Evolutionary conservation across 1,140 invertebrate species (phyloP).

Genomic region (Drosophila ananassae): DNA sequence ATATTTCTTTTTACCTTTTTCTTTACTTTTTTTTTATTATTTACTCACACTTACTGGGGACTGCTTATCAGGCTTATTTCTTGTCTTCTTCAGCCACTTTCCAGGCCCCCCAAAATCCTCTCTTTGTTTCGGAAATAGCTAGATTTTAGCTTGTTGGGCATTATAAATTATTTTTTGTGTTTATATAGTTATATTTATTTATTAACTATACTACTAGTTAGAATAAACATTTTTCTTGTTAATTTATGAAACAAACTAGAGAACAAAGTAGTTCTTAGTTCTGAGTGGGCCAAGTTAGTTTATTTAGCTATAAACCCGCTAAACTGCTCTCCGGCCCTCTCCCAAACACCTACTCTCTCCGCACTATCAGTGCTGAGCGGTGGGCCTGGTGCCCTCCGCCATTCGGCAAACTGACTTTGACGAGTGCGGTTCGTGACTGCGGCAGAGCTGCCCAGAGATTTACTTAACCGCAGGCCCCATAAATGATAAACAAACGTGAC

Average conservation of each 20-base stretch:
- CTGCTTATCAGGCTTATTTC: neutral
- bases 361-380: conserved; percentile 1
- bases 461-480: neutral
- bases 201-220: no score
- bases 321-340: neutral
- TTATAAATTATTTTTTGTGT: no score
- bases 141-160: no score
- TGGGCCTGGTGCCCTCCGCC: neutral
- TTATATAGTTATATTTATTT: no score
- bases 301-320: neutral
- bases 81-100: neutral
- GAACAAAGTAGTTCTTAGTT: no score
- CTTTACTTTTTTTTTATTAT: conserved; percentile 9
- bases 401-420: conserved; percentile 50
- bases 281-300: neutral
- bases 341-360: neutral
- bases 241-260: no score
- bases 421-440: conserved; percentile 47
- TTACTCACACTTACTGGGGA: conserved; percentile 32
- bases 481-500: conserved; percentile 59
- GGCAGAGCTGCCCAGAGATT: conserved; percentile 23
- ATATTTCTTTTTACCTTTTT: conserved; percentile 1
- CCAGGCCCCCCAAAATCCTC: conserved; percentile 11
- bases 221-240: no score
- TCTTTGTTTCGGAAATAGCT: neutral